Evolutionary conservation across 1,140 invertebrate genomes (phyloP), one percentile per base, ranked within the genome.

Genomic region (Condylostylus longicornis): DNA sequence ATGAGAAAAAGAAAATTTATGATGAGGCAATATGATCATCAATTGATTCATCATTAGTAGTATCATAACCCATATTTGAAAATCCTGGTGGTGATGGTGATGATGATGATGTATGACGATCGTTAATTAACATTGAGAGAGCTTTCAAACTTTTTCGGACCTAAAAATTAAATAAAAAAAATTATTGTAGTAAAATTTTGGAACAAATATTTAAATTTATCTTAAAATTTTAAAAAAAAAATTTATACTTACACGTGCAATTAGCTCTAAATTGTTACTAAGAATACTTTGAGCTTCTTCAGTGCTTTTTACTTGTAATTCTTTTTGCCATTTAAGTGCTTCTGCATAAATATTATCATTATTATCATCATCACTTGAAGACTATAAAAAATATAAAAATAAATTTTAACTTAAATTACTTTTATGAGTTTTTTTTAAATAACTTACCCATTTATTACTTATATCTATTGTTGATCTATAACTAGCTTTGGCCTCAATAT

Each of bases 91-190:
- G n/a, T n/a, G n/a, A n/a, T n/a, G n/a, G n/a, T n/a, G n/a, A n/a
- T n/a, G n/a, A n/a, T n/a, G n/a, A n/a, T n/a, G n/a, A n/a, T n/a
- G n/a, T n/a, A n/a, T n/a, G n/a, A n/a, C 50, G 36, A 38, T 54
- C 50, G 50, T 53, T 47, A 34, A 54, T 54, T 27, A 54, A 42
- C 45, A 51, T 48, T 33, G 52, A 54, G 19, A 54, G 45, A 22
- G 52, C 48, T 41, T 54, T 50, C 42, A 54, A 37, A 35, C 50
- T 54, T 39, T 49, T 47, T 35, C 52, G 50, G 28, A 54, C 52
- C 52, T 54, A 40, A 20, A 21, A 31, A 22, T 5, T 4, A 35
- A 37, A 27, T n/a, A 7, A 41, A 19, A 27, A 30, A 41, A 14
- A 37, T 40, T 18, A 33, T 20, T 33, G 17, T 36, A 30, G 30